Conservation (phyloP, 2,797 vertebrate species). For the Alca torda region DNA sequence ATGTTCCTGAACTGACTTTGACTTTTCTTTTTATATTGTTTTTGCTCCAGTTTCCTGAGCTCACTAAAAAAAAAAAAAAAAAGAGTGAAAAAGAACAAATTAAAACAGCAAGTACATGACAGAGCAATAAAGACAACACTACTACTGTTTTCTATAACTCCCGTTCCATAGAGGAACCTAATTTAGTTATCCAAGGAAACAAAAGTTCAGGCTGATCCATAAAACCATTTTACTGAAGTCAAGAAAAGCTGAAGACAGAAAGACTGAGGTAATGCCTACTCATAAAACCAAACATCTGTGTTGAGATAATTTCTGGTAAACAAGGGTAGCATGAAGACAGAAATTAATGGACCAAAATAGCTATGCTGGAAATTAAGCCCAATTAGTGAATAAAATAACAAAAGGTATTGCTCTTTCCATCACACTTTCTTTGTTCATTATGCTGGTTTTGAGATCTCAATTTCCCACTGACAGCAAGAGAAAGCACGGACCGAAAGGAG, state of each 20-base stretch:
- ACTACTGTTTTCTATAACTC: neutral
- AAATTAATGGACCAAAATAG: neutral
- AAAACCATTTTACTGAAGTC: neutral
- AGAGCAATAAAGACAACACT: neutral
- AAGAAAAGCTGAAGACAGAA: neutral
- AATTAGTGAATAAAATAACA: neutral
- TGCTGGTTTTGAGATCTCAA: neutral
- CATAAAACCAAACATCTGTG: neutral
- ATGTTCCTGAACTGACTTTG: neutral
- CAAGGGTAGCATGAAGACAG: neutral
- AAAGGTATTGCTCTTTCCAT: neutral
- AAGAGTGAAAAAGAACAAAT: neutral
- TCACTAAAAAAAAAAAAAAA: neutral
- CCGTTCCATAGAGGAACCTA: neutral
- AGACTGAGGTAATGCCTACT: neutral
- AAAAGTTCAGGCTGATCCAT: neutral
- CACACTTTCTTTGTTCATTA: neutral
- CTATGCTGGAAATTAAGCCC: neutral
- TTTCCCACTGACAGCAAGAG: neutral
- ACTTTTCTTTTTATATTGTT: neutral
- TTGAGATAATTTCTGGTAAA: conserved; percentile 22
- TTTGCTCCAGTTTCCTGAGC: neutral
- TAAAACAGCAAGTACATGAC: neutral
- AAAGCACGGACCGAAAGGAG: accelerated
- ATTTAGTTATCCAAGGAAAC: neutral